Evolutionary conservation across 2,113 vertebrate genomes (phyloP), one percentile per base, ranked within the genome.

Genomic region (Microcebus jonahi): DNA sequence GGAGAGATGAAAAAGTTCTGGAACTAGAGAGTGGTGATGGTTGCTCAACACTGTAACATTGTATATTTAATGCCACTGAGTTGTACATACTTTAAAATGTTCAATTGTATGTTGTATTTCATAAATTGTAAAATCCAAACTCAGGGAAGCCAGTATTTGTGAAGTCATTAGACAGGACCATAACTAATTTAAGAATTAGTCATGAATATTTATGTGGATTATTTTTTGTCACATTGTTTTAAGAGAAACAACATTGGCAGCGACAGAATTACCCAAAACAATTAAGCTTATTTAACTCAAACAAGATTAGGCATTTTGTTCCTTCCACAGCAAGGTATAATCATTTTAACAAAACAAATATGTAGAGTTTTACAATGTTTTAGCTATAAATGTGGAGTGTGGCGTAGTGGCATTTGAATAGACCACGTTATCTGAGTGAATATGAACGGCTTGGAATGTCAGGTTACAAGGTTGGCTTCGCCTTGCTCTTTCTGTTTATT

Each of bases 241-340:
- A 88, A 65, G 57, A 93, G 36, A 92, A 96, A 76, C n/a, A 65
- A n/a, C 31, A 63, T 50, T 63, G 61, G 71, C 29, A 57, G 63
- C 8, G 15, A 95, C 88, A 68, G 11, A 42, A 53, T 29, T 50
- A 20, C 76, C 50, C 23, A 1, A 57, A 82, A 91, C 39, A 85
- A 59, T 93, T 88, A 87, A 94, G 70, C 5, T 29, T 73, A 42
- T 82, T 91, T 95, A 68, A 94, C 71, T n/a, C 94, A 96, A 96
- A 94, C 50, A 90, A 57, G 18, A 79, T 29, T 21, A 75, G 53
- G 42, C 59, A 27, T 76, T 86, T 88, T 50, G 73, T 86, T 91
- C 84, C 59, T 93, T 68, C 39, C 86, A 93, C 63, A 95, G 48
- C 53, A 96, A 95, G 31, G 27, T 87, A 55, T 21, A 50, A 61